These are phyloP conservation scores for Gorsachius magnificus DNA, from an alignment of 2,797 vertebrate genomes.

Conservation along the genomic window DNA sequence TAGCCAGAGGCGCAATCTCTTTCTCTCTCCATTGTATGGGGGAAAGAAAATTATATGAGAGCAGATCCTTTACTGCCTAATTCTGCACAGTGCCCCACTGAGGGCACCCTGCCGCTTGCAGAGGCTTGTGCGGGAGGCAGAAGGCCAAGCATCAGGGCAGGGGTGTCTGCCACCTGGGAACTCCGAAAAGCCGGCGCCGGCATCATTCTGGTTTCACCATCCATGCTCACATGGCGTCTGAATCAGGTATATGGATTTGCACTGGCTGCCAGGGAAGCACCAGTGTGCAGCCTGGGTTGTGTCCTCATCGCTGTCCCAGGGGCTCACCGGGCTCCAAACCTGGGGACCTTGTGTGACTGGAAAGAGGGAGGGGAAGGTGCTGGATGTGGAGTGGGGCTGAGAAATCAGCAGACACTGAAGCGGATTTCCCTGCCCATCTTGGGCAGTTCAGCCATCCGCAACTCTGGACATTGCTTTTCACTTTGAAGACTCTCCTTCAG, in stretches of 20 bases:
- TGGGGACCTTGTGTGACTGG: accelerated
- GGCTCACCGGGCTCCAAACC: not conserved
- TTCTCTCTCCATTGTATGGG: not conserved
- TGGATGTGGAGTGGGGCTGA: not conserved
- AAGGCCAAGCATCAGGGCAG: not conserved
- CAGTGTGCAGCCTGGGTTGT: not conserved
- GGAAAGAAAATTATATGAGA: not conserved
- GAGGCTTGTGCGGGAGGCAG: not conserved
- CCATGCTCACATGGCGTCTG: accelerated
- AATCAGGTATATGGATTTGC: not conserved
- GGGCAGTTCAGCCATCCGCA: not conserved
- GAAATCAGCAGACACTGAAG: not conserved
- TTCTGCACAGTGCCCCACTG: not conserved
- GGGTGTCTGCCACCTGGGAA: not conserved
- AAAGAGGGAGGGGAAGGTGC: not conserved
- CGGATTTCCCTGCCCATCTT: not conserved
- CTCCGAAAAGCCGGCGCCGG: not conserved
- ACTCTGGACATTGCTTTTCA: not conserved
- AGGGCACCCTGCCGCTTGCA: not conserved
- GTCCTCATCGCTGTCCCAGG: accelerated
- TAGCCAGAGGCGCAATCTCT: not conserved
- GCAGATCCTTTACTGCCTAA: not conserved
- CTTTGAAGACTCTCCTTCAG: not conserved
- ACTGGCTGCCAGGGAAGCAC: not conserved
- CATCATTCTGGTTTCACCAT: not conserved